Evolutionary conservation across 1,140 invertebrate species (phyloP).

Genomic region (Caenorhabditis brenneri): DNA sequence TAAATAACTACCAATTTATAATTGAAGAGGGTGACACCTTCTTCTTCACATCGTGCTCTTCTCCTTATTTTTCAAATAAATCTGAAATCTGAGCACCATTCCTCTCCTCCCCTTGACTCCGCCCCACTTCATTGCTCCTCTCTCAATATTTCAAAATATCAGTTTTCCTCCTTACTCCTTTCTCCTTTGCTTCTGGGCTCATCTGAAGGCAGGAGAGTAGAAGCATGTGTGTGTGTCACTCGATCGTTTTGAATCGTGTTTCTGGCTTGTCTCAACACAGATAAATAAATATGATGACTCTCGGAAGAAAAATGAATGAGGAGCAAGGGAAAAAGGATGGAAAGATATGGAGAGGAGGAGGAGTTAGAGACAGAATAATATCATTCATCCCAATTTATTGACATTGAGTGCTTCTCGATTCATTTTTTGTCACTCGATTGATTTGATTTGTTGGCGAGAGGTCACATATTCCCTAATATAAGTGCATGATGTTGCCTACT

Average conservation of each 20-base stretch:
- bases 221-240: conserved; percentile 6
- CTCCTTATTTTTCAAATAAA: background rate
- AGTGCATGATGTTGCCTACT: too few relatives aligned
- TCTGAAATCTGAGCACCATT: conserved; percentile 31
- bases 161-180: background rate
- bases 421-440: too few relatives aligned
- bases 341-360: background rate
- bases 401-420: background rate
- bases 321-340: background rate
- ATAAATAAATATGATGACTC: conserved; percentile 43
- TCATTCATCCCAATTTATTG: too few relatives aligned
- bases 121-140: background rate
- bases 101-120: background rate
- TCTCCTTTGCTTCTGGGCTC: background rate
- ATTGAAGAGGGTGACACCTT: background rate
- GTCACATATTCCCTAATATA: too few relatives aligned
- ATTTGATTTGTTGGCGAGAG: too few relatives aligned
- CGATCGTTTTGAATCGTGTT: conserved; percentile 30
- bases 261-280: conserved; percentile 43
- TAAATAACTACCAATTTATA: background rate
- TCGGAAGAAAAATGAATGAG: background rate
- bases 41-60: too few relatives aligned
- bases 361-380: background rate
- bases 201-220: background rate
- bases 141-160: conserved; percentile 10